Conservation (phyloP, 2,888 invertebrate species). For the Dryobota labecula region DNA sequence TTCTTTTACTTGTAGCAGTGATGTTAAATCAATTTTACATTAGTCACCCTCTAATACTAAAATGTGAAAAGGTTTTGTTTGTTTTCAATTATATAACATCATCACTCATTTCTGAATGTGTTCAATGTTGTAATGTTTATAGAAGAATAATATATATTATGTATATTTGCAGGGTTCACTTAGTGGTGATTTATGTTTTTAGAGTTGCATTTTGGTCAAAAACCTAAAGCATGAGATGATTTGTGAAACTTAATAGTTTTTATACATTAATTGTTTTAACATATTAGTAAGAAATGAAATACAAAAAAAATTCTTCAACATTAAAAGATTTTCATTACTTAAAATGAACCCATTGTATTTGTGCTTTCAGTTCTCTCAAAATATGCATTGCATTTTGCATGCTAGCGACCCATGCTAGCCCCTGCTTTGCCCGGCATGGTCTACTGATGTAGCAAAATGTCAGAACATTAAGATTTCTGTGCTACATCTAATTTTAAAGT, state of each 20-base stretch:
- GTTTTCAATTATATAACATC: constrained; percentile 53
- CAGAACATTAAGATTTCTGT: neutral
- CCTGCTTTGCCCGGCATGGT: neutral
- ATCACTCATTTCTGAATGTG: constrained; percentile 59
- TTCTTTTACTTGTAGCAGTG: constrained; percentile 50
- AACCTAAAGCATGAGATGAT: constrained; percentile 77
- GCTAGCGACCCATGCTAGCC: neutral
- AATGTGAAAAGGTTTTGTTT: constrained; percentile 61
- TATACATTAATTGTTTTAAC: constrained; percentile 84
- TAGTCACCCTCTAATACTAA: constrained; percentile 49
- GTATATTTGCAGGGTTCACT: constrained; percentile 71
- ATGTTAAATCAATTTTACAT: constrained; percentile 47
- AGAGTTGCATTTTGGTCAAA: constrained; percentile 79
- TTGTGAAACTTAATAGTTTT: constrained; percentile 82
- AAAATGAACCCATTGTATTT: neutral
- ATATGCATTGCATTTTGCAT: neutral
- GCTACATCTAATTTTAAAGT: neutral
- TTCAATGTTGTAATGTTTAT: constrained; percentile 66
- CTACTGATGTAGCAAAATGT: neutral
- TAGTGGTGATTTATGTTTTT: constrained; percentile 79
- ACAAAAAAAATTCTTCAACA: constrained; percentile 83
- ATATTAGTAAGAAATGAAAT: constrained; percentile 85
- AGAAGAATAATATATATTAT: constrained; percentile 61
- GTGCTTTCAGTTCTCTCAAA: neutral
- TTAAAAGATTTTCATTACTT: constrained; percentile 63